Conservation (phyloP, 2,888 invertebrate species). For the Conomelus anceps region DNA sequence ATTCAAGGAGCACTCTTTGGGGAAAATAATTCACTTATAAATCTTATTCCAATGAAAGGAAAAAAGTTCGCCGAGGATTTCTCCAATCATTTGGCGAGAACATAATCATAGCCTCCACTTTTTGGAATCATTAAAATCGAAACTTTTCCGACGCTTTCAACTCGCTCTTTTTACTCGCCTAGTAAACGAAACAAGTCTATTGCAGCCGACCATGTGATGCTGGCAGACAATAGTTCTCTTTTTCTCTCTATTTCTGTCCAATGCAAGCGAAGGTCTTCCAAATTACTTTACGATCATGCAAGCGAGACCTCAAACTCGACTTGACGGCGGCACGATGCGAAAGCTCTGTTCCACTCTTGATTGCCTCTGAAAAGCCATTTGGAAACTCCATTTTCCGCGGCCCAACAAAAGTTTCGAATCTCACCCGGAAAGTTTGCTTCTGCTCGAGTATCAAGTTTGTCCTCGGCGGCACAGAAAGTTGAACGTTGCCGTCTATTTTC, state of each 20-base stretch:
- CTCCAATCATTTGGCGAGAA: not conserved
- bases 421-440: not conserved
- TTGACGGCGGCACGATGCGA: not conserved
- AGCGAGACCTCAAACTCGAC: not conserved
- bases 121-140: not conserved
- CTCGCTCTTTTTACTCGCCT: not conserved
- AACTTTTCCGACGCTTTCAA: not conserved
- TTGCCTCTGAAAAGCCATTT: not conserved
- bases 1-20: no score
- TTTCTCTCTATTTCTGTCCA: not conserved
- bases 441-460: not conserved
- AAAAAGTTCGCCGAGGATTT: not conserved
- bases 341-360: not conserved
- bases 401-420: not conserved
- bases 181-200: not conserved
- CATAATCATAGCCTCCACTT: not conserved
- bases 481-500: not conserved
- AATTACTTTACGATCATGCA: not conserved
- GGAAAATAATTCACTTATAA: not conserved
- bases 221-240: not conserved
- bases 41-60: not conserved
- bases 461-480: not conserved
- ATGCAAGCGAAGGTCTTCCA: not conserved
- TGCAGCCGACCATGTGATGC: not conserved
- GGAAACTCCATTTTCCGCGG: not conserved